Base-by-base conservation (phyloP, 2,797 vertebrate genomes). In the Falco cherrug region DNA sequence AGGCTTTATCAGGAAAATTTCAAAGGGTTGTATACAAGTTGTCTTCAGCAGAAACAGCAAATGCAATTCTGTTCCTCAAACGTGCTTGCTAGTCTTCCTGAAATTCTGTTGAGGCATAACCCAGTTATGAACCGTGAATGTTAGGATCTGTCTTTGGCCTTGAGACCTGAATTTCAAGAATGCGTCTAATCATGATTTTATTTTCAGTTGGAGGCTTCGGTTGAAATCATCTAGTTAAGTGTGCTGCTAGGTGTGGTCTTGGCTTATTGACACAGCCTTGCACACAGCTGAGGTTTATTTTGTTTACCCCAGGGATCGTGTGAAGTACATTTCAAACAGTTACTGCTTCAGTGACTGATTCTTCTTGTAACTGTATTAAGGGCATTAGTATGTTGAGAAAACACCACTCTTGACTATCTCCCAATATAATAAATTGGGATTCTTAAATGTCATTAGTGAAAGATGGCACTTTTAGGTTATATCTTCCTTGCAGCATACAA, bases 351-450 rank as follows among this genome's bases (percentile, higher is more conserved):
- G 97, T 96, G 97, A 96, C 97, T 97, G 97, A 96, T 97, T 97
- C 97, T 97, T 97, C 95, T 96, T 97, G 94, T 98, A 98, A 98
- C 97, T 97, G 96, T 94, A 94, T 96, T 97, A 98, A 98, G 98
- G 98, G 98, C 98, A 98, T 98, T 98, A 98, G 93, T 96, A 96
- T 95, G 89, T 96, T 96, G 97, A 98, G 97, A 97, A 96, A 97
- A 97, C 96, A 98, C 97, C 98, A 97, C 98, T 97, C 91, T 97
- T 96, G 54, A 96, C 54, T 95, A 93, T 97, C 75, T 97, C 97
- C 96, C 95, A 91, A 82, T 96, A 90, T 86, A 90, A 90, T 86
- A 90, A 83, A 75, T 51, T 95, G 97, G 96, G 97, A 94, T 96
- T 96, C 94, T 78, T 97, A 90, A 89, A 90, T 86, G 95, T 97